Base-by-base conservation (phyloP, 2,797 vertebrate genomes). In the Silurus aristotelis region DNA sequence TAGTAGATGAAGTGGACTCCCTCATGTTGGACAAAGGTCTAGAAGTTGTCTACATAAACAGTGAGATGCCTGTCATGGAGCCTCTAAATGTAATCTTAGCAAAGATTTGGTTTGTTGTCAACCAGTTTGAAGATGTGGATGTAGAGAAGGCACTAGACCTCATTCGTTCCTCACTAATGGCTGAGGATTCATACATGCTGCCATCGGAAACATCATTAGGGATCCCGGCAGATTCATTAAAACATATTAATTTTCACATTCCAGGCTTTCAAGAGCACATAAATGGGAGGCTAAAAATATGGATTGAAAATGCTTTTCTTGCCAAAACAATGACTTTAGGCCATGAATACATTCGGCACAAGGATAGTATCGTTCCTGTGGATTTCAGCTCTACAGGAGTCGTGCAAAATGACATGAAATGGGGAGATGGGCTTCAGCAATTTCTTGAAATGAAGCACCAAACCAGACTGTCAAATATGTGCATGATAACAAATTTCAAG, bases 371-470 rank as follows among this genome's bases (percentile, higher is more conserved):
- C 9, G 82, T 89, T 1, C 94, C 92, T 17, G 92, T 93, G 0
- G 93, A 93, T 83, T 94, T 89, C 82, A 88, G 73, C 1, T 91
- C 46, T 77, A 94, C 93, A n/a, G 93, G 93, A 27, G 90, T 94
- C 7, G 86, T 94, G n/a, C 87, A 93, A 87, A 93, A 92, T 79
- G 22, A 80, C 82, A 92, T 66, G 91, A 43, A 8, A 85, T 92
- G 85, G 93, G 8, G 85, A 13, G 90, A 94, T 83, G 93, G 94
- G 2, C 89, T 94, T 1, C 94, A 95, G 0, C 93, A 95, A 89
- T 94, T 95, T 27, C 87, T 95, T 20, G 91, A 95, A 88, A 91
- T 95, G 89, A 95, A 94, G 86, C 92, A 95, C 5, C 38, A 79
- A 73, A 79, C 58, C 15, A 94, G 90, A 67, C 70, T 94, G 31